Percentiles rank a stretch among this genome's conserved stretches.
phyloP scores from a whole-genome alignment of 2,113 vertebrate species.

The Nannospalax galili region DNA sequence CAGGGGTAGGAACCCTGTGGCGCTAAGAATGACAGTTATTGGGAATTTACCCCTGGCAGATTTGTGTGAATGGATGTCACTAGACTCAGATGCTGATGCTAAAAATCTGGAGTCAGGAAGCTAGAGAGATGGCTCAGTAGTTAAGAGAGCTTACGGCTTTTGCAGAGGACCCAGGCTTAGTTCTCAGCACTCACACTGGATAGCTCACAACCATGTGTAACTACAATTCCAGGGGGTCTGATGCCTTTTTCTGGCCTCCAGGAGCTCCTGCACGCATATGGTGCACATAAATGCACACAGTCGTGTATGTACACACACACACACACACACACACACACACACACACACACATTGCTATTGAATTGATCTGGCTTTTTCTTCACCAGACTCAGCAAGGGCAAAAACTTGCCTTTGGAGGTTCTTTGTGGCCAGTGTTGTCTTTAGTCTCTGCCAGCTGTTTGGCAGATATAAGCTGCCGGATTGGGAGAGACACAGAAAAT shows the following conservation, averaged over 20 bases:
- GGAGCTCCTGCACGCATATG: no score
- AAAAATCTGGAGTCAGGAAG: not conserved
- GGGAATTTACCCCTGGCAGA: not conserved
- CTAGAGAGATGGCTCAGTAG: not conserved
- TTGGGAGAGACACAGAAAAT: not conserved
- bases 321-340: no score
- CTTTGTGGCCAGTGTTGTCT: not conserved
- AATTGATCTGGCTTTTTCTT: not conserved
- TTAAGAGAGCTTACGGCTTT: no score
- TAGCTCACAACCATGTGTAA: no score
- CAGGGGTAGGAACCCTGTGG: not conserved
- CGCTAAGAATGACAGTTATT: not conserved
- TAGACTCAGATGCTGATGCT: not conserved
- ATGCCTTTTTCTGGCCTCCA: no score
- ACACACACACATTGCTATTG: not conserved
- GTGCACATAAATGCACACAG: no score
- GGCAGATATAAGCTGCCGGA: constrained; percentile 19
- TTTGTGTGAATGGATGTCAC: not conserved
- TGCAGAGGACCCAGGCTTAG: not conserved
- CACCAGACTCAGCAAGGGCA: not conserved
- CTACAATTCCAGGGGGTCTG: no score
- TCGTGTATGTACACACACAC: no score
- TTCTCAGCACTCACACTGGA: no score
- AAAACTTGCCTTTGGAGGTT: not conserved
- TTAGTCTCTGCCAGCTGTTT: not conserved